These are phyloP conservation scores for Pontoporia blainvillei DNA, from an alignment of 2,113 vertebrate species.

Conservation along the genomic window DNA sequence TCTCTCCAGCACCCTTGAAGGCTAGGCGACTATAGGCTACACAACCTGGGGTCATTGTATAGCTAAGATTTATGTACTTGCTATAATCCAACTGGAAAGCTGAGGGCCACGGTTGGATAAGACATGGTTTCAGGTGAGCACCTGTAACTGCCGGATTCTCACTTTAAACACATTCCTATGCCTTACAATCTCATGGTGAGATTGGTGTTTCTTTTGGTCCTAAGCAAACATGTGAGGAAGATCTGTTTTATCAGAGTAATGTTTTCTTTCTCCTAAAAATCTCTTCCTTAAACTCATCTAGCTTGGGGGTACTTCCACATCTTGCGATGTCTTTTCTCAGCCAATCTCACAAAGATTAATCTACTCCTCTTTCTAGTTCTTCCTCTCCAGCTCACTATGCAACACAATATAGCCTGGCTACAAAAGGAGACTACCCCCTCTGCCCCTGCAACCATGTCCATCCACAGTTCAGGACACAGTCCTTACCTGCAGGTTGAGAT, in stretches of 20 bases:
- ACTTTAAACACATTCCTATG: not conserved
- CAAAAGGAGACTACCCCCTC: not conserved
- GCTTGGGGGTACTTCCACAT: not conserved
- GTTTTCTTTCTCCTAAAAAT: not conserved
- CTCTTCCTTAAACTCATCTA: not conserved
- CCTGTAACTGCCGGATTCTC: not conserved
- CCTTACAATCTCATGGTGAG: not conserved
- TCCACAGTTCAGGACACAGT: not conserved
- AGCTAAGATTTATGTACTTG: not conserved
- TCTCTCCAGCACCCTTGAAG: not conserved
- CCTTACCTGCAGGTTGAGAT: not conserved
- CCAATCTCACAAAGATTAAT: not conserved
- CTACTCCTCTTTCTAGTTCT: not conserved
- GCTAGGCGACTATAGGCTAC: not conserved
- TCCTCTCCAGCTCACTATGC: not conserved
- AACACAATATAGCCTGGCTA: not conserved
- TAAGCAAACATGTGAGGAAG: not conserved
- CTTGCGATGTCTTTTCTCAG: not conserved
- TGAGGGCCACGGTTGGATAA: not conserved
- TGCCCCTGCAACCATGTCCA: not conserved
- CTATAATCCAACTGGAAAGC: not conserved
- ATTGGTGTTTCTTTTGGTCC: not conserved
- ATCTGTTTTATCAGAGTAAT: not conserved
- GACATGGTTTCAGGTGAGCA: not conserved
- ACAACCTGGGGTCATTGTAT: not conserved